These are phyloP conservation scores for Netelia virgata DNA, from an alignment of 2,888 invertebrate species.

Conservation along the genomic window DNA sequence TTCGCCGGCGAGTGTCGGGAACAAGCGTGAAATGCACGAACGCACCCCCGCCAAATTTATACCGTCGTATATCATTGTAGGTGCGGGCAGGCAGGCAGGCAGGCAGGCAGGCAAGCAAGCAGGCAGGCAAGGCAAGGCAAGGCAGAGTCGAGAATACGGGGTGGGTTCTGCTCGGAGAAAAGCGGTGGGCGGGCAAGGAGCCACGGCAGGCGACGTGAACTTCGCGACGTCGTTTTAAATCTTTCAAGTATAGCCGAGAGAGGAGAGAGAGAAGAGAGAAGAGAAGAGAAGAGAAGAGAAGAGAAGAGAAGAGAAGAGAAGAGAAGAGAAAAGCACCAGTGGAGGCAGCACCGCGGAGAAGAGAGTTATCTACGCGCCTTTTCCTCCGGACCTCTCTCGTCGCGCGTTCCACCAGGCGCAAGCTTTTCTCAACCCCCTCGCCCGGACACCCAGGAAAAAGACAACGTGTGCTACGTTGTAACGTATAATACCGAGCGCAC, in stretches of 20 bases:
- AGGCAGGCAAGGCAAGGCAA: slow-evolving; percentile 8
- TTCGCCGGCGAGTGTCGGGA: slow-evolving; percentile 60
- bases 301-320: slow-evolving; percentile 46
- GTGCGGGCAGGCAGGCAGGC: slow-evolving; percentile 53
- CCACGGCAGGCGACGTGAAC: slow-evolving; percentile 64
- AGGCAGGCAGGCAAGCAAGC: no score
- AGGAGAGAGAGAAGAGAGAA: slow-evolving; percentile 40
- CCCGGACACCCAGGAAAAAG: slow-evolving; percentile 31
- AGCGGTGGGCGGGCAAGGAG: slow-evolving; percentile 58
- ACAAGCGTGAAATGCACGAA: slow-evolving; percentile 67
- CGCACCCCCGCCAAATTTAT: slow-evolving; percentile 67
- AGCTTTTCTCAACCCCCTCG: slow-evolving; percentile 51
- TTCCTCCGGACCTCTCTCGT: slow-evolving; percentile 57
- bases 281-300: no score
- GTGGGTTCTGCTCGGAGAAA: slow-evolving; percentile 28
- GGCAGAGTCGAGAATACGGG: slow-evolving; percentile 32
- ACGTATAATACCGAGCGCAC: slow-evolving; percentile 29
- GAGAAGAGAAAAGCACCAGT: slow-evolving; percentile 55
- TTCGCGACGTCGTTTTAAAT: slow-evolving; percentile 69
- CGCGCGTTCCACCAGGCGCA: slow-evolving; percentile 43
- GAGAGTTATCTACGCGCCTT: slow-evolving; percentile 67
- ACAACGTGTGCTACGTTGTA: slow-evolving; percentile 50
- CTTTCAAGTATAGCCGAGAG: slow-evolving; percentile 66
- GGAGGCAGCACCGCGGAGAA: slow-evolving; percentile 26
- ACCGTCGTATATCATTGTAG: slow-evolving; percentile 66